Percentiles rank a stretch among this genome's conserved stretches.
Evolutionary conservation across 1,140 invertebrate genomes (phyloP).

Genomic region (Ostrea edulis): DNA sequence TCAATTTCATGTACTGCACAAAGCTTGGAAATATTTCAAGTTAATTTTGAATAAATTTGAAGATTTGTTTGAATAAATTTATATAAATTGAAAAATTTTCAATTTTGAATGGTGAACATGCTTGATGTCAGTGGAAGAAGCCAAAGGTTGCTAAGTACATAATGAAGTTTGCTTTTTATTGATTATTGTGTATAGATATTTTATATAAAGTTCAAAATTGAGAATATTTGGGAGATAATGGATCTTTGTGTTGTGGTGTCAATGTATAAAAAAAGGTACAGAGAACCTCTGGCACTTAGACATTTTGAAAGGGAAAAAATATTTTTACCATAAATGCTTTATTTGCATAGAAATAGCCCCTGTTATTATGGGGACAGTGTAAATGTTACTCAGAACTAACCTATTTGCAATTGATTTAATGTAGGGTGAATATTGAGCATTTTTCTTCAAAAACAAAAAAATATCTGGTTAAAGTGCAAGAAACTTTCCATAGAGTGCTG

Average conservation of each 20-base stretch:
- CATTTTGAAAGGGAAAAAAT: neutral
- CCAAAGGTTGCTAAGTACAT: neutral
- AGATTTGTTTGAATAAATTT: too few species aligned
- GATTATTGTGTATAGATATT: neutral
- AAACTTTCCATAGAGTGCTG: neutral
- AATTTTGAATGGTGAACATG: neutral
- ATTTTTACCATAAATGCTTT: neutral
- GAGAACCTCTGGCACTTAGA: neutral
- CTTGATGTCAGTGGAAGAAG: neutral
- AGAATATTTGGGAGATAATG: neutral
- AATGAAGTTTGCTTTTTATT: neutral
- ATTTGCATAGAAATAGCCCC: conserved; percentile 9
- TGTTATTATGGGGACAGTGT: neutral
- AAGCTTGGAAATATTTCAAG: too few species aligned
- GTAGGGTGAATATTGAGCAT: conserved; percentile 4
- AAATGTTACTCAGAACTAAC: neutral
- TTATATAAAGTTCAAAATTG: conserved; percentile 11
- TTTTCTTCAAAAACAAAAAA: neutral
- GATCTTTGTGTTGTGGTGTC: neutral
- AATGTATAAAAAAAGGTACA: neutral
- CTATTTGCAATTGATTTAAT: neutral
- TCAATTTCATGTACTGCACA: too few species aligned
- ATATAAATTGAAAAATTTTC: too few species aligned
- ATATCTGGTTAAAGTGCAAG: neutral
- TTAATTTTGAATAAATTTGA: too few species aligned